Conservation (phyloP, 2,888 invertebrate genomes). For the Drosophila imparisetae region DNA sequence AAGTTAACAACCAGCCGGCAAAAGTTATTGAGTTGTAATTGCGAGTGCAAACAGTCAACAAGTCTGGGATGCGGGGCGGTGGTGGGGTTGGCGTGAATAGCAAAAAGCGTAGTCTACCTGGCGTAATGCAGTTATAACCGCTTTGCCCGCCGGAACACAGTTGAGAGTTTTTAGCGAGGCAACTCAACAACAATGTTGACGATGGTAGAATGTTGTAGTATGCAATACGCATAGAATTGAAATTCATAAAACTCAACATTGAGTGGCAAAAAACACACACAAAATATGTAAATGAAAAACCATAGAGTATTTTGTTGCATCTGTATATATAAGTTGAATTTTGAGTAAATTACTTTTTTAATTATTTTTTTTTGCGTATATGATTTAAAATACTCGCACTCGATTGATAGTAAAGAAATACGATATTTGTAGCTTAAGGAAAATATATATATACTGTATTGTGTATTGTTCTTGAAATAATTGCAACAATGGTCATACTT, state of each 20-base stretch:
- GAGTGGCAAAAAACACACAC: conserved; percentile 4
- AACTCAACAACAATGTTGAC: conserved; percentile 13
- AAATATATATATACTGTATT: background rate
- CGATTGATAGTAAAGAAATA: background rate
- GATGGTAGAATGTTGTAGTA: conserved; percentile 9
- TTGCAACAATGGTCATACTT: background rate
- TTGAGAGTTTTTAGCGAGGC: conserved; percentile 23
- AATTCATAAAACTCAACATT: conserved; percentile 25
- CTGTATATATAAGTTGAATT: background rate
- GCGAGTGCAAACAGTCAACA: conserved; percentile 64
- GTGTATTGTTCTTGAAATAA: background rate
- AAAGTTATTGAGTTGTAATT: conserved; percentile 81
- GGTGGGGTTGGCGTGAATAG: background rate
- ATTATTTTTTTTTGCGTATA: too few relatives aligned
- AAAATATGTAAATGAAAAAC: background rate
- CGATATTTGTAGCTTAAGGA: background rate
- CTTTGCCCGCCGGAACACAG: conserved; percentile 31
- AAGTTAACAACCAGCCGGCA: conserved; percentile 63
- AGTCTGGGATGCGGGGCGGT: background rate
- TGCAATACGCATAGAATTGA: conserved; percentile 13
- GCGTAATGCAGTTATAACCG: conserved; percentile 77
- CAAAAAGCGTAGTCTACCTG: conserved; percentile 62
- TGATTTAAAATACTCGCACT: background rate
- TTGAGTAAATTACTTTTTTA: background rate
- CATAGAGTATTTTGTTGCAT: background rate